A percentile compares a stretch with the other conserved stretches of the same genome.
These are phyloP conservation scores for Enteromius radiatus DNA, from an alignment of 2,797 vertebrate genomes.

Conservation along the genomic window DNA sequence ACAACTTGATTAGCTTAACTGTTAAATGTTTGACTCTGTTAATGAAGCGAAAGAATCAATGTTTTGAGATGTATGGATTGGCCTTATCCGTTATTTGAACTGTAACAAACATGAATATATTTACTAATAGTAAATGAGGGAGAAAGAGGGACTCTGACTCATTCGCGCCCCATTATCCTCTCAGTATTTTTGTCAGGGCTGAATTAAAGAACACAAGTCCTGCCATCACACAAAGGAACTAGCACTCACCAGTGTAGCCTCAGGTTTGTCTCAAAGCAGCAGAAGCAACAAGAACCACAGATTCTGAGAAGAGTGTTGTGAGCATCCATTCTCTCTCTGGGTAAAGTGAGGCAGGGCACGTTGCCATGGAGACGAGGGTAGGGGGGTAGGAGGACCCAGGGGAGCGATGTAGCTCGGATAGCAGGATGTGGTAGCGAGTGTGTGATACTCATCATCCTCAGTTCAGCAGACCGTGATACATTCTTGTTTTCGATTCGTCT, in stretches of 20 bases:
- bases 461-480: slow-evolving; percentile 12
- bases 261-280: not conserved
- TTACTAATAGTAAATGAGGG: not conserved
- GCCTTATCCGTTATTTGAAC: not conserved
- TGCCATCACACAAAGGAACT: not conserved
- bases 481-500: slow-evolving; percentile 3
- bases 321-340: slow-evolving; percentile 46
- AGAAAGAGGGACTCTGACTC: slow-evolving; percentile 3
- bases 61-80: not conserved
- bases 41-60: not conserved
- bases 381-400: slow-evolving; percentile 57
- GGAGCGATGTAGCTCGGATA: slow-evolving; percentile 54
- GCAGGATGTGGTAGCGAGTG: slow-evolving; percentile 38
- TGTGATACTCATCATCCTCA: slow-evolving; percentile 41
- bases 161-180: not conserved
- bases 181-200: slow-evolving; percentile 14
- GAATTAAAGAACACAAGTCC: slow-evolving; percentile 7
- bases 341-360: slow-evolving; percentile 54
- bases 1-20: not conserved
- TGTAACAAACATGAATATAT: not conserved
- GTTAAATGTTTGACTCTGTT: not conserved
- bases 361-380: slow-evolving; percentile 61
- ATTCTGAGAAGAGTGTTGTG: slow-evolving; percentile 31
- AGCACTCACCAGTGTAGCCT: not conserved
- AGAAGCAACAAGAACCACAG: slow-evolving; percentile 6